A percentile compares a stretch with the other conserved stretches of the same genome.
These are phyloP conservation scores for Agriopis aurantiaria DNA, from an alignment of 2,888 invertebrate species.

Conservation along the genomic window DNA sequence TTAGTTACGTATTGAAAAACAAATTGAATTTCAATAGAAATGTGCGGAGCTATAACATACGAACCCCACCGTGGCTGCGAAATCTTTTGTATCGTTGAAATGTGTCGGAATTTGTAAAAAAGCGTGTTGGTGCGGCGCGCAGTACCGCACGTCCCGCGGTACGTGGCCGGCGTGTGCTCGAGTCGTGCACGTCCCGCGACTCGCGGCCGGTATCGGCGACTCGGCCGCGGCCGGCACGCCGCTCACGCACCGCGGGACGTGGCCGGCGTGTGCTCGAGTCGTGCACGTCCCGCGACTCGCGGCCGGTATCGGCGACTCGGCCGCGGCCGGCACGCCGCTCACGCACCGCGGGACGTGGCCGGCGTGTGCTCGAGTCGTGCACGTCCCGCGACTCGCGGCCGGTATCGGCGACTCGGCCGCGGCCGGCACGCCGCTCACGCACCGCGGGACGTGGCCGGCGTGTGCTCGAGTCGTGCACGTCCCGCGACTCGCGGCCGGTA, in stretches of 20 bases:
- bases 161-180: background rate
- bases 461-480: background rate
- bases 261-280: background rate
- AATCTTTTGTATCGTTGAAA: constrained; percentile 8
- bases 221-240: background rate
- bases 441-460: background rate
- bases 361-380: background rate
- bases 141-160: too few relatives aligned
- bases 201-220: background rate
- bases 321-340: background rate
- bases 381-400: too few relatives aligned
- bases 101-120: constrained; percentile 15
- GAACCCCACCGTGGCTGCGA: background rate
- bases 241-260: background rate
- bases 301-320: background rate
- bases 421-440: constrained; percentile 3
- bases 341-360: background rate
- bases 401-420: background rate
- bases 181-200: too few relatives aligned
- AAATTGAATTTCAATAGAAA: constrained; percentile 1
- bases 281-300: too few relatives aligned
- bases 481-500: background rate
- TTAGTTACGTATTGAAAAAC: background rate
- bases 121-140: background rate
- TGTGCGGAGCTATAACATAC: background rate